Conservation (phyloP, 2,888 invertebrate genomes). For the Eupithecia insigniata region DNA sequence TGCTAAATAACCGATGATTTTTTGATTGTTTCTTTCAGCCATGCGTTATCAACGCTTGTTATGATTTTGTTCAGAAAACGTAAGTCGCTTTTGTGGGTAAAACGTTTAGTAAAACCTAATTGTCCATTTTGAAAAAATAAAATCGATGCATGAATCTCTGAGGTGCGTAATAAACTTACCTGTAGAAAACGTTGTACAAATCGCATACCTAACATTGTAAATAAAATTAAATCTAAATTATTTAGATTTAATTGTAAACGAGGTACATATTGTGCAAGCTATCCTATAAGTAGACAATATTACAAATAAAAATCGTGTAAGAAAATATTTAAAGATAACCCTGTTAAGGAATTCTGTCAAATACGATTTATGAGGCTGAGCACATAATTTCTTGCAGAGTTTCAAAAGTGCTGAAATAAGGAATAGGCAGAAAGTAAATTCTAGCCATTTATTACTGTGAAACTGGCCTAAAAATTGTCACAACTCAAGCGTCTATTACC, state of each 20-base stretch:
- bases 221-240: slow-evolving; percentile 11
- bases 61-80: not conserved
- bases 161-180: not conserved
- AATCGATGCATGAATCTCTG: not conserved
- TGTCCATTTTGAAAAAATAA: not conserved
- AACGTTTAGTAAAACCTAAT: not conserved
- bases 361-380: not conserved
- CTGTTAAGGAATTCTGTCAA: slow-evolving; percentile 22
- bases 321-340: slow-evolving; percentile 53
- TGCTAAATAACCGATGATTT: not conserved
- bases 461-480: not conserved
- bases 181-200: slow-evolving; percentile 12
- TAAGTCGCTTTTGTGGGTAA: not conserved
- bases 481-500: not conserved
- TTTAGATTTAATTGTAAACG: too few relatives aligned
- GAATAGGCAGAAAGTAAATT: not conserved
- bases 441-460: not conserved
- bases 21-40: not conserved
- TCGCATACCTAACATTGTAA: slow-evolving; percentile 12
- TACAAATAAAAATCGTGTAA: slow-evolving; percentile 53
- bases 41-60: not conserved
- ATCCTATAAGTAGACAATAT: slow-evolving; percentile 73
- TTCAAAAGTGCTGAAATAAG: not conserved
- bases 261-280: slow-evolving; percentile 21
- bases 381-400: not conserved